These are phyloP conservation scores for Sebastes jordani DNA, from an alignment of 2,797 vertebrate genomes.

Conservation along the genomic window DNA sequence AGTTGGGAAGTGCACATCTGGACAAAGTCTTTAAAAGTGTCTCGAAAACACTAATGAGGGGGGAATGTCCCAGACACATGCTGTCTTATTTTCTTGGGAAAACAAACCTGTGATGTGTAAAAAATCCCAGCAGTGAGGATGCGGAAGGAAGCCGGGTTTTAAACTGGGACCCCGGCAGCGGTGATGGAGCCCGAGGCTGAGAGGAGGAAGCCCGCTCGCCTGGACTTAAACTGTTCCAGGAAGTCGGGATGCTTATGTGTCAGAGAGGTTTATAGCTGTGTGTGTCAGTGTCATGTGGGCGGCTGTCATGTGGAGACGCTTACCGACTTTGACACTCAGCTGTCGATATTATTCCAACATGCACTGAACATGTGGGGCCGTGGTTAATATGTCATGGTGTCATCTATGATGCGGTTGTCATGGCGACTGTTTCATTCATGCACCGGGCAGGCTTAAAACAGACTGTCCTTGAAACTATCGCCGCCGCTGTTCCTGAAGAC, in stretches of 20 bases:
- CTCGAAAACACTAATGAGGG: not conserved
- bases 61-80: not conserved
- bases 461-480: constrained; percentile 21
- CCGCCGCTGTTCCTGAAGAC: not conserved
- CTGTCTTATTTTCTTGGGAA: not conserved
- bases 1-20: not conserved
- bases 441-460: not conserved
- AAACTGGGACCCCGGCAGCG: constrained; percentile 6
- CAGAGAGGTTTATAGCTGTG: not conserved
- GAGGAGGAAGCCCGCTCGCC: constrained; percentile 7
- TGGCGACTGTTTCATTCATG: constrained; percentile 1
- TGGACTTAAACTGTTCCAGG: constrained; percentile 31
- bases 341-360: constrained; percentile 14
- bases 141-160: constrained; percentile 3
- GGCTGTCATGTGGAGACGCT: not conserved
- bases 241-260: constrained; percentile 20
- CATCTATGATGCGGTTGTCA: constrained; percentile 17
- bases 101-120: not conserved
- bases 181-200: constrained; percentile 17
- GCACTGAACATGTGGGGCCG: not conserved
- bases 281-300: constrained; percentile 4
- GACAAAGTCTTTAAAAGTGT: not conserved
- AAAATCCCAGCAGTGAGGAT: not conserved
- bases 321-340: constrained; percentile 14
- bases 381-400: not conserved